A percentile compares a stretch with the other conserved stretches of the same genome.
Evolutionary conservation across 2,888 invertebrate genomes (phyloP).

Genomic region (Drosophila quinaria): DNA sequence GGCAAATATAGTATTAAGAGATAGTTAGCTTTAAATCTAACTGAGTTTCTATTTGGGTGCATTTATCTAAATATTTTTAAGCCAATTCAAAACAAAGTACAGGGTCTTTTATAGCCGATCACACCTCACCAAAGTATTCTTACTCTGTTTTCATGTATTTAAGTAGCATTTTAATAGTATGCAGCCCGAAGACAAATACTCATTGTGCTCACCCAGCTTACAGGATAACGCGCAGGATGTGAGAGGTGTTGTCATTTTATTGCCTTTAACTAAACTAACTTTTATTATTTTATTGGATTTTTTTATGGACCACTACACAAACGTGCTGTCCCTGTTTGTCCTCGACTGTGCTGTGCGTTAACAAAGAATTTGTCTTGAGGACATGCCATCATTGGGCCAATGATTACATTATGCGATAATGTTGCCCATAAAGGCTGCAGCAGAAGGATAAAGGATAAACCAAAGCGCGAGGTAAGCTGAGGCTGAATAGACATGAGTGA

Average conservation of each 20-base stretch:
- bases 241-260: conserved; percentile 76
- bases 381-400: conserved; percentile 80
- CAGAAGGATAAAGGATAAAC: conserved; percentile 41
- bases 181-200: conserved; percentile 39
- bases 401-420: conserved; percentile 83
- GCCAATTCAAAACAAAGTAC: neutral
- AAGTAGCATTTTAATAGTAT: conserved; percentile 29
- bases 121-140: neutral
- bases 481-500: neutral
- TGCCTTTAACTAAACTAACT: conserved; percentile 76
- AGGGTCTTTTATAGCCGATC: neutral
- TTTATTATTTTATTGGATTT: conserved; percentile 78
- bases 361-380: conserved; percentile 82
- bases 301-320: conserved; percentile 42
- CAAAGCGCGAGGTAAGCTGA: conserved; percentile 8
- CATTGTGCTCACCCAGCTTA: conserved; percentile 31
- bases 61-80: neutral
- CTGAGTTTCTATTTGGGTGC: too few species aligned
- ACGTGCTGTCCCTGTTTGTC: conserved; percentile 44
- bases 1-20: too few species aligned
- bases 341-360: conserved; percentile 35
- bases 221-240: conserved; percentile 7
- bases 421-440: conserved; percentile 75
- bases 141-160: conserved; percentile 22
- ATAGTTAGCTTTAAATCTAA: too few species aligned